A percentile compares a stretch with the other conserved stretches of the same genome.
These are phyloP conservation scores for Drosophila picticornis DNA, from an alignment of 2,888 invertebrate species.

Conservation along the genomic window DNA sequence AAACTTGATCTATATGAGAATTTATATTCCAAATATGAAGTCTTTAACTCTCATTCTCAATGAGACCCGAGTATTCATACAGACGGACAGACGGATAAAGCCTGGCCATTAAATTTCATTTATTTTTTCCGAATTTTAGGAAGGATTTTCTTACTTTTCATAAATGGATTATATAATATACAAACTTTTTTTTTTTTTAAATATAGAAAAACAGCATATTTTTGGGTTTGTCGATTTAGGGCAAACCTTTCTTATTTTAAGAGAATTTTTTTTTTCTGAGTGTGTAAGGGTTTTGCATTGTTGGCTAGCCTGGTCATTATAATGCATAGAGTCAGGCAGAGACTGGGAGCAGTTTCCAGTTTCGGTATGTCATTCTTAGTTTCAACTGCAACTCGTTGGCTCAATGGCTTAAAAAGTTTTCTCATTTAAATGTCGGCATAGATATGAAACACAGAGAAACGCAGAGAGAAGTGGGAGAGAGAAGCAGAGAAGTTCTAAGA, in stretches of 20 bases:
- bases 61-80: too few species aligned
- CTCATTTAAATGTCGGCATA: conserved; percentile 76
- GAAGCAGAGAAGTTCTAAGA: conserved; percentile 2
- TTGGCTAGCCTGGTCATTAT: background rate
- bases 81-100: too few species aligned
- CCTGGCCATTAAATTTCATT: too few species aligned
- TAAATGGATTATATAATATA: too few species aligned
- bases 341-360: background rate
- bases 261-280: background rate
- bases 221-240: too few species aligned
- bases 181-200: too few species aligned
- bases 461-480: conserved; percentile 1
- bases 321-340: conserved; percentile 5
- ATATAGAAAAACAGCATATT: too few species aligned
- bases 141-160: too few species aligned
- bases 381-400: conserved; percentile 29
- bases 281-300: background rate
- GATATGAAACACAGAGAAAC: conserved; percentile 42
- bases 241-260: background rate
- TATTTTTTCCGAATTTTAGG: too few species aligned
- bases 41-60: too few species aligned
- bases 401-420: conserved; percentile 70
- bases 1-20: too few species aligned
- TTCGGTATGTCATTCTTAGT: background rate
- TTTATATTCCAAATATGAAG: too few species aligned